These are phyloP conservation scores for Tetrao urogallus DNA, from an alignment of 2,113 vertebrate genomes.

Conservation along the genomic window DNA sequence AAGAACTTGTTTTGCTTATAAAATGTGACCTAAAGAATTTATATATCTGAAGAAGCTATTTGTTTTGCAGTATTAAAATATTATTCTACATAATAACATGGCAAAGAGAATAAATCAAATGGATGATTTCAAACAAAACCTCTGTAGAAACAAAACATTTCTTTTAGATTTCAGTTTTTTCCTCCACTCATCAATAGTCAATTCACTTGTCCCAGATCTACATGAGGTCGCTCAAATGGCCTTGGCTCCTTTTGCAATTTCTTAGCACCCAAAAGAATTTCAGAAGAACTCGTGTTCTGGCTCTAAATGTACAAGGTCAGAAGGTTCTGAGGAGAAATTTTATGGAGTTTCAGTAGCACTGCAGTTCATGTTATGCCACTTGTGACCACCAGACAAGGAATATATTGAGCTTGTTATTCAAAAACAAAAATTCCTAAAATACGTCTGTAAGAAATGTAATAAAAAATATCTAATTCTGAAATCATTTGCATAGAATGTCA, in stretches of 20 bases:
- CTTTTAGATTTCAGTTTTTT: neutral
- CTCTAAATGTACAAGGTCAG: conserved; percentile 1
- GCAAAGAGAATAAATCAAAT: neutral
- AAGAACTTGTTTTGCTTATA: neutral
- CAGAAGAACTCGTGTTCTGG: neutral
- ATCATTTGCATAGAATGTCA: conserved; percentile 55
- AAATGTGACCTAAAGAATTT: neutral
- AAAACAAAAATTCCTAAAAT: conserved; percentile 22
- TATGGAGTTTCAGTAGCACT: neutral
- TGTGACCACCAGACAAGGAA: conserved; percentile 14
- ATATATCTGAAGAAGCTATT: neutral
- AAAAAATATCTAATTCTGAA: neutral
- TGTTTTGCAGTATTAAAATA: neutral
- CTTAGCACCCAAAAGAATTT: conserved; percentile 22
- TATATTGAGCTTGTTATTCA: conserved; percentile 12
- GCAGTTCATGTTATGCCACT: neutral
- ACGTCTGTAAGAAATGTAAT: neutral
- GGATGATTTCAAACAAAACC: neutral
- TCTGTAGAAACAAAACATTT: conserved; percentile 7
- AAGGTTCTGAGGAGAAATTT: conserved; percentile 21
- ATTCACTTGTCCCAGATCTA: conserved; percentile 15
- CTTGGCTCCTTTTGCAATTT: conserved; percentile 20
- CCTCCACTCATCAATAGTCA: neutral
- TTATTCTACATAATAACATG: neutral
- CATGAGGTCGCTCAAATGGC: neutral